Base-by-base conservation (phyloP, 1,140 invertebrate species). In the Drosophila virilis region DNA sequence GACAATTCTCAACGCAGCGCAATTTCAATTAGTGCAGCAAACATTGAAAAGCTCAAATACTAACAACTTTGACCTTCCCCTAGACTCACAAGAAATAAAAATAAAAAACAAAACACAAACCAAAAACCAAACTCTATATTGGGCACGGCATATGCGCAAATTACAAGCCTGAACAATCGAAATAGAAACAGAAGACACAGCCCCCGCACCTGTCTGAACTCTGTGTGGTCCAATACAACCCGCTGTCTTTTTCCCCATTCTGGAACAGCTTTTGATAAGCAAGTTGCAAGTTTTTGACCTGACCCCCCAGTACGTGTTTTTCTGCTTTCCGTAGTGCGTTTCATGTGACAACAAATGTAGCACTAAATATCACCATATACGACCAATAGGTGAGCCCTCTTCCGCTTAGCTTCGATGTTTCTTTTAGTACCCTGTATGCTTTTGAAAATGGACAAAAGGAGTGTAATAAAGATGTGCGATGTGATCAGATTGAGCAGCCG, bases 1-100 rank as follows among this genome's bases (percentile, higher is more conserved):
- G 35, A 8, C 17, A 40, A 48, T 58, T 67, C 43, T 15, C 3
- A 42, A 13, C 28, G 28, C 32, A 55, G 40, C n/a, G 22, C 35
- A 28, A 71, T 65, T 69, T 65, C 72, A 77, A 77, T 77, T 77
- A 77, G 71, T 59, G 59, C 10, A 15, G 17, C 17, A 17, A 17
- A 33, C 54, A 73, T 62, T 51, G 65, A 12, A 59, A 68, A 61
- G 17, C 50, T 35, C 38, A 68, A 9, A 48, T 37, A 68, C n/a
- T 45, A 50, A 33, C 64, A 37, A 42, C 32, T 62, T 52, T 57
- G 54, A 76, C 59, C 61, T 52, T 62, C 50, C 51, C 10, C 6
- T 45, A 17, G 12, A 33, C 5, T 32, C 22, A 15, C 33, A 58
- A 50, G 28, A 52, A 43, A 22, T 22, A 60, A 22, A 50, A 33